These are phyloP conservation scores for Dynastes grantii DNA, from an alignment of 2,888 invertebrate genomes.

Conservation along the genomic window DNA sequence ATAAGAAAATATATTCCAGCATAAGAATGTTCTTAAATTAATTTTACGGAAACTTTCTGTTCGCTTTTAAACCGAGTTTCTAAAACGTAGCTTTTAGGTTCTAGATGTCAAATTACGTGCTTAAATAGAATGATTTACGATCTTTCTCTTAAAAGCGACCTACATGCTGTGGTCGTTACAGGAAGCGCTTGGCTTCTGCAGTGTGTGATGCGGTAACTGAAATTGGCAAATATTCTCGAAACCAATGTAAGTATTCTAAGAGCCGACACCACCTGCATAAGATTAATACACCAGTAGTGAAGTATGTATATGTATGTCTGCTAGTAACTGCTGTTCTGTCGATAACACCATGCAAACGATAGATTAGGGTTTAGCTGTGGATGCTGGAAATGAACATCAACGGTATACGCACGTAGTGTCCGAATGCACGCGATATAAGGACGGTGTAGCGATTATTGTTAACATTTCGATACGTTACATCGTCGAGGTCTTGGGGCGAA, in stretches of 20 bases:
- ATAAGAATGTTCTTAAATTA: background rate
- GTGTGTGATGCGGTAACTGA: background rate
- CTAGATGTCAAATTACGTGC: conserved; percentile 5
- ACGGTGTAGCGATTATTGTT: conserved; percentile 1
- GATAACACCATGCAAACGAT: background rate
- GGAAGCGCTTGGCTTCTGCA: background rate
- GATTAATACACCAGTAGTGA: background rate
- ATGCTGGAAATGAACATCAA: background rate
- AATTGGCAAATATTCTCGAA: conserved; percentile 5
- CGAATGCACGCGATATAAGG: background rate
- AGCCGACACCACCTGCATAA: conserved; percentile 6
- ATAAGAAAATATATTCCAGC: background rate
- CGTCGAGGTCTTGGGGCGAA: background rate
- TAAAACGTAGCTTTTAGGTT: background rate
- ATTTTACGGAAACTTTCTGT: background rate
- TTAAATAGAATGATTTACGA: conserved; percentile 23
- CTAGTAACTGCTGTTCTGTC: background rate
- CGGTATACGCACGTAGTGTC: background rate
- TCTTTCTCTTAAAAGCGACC: background rate
- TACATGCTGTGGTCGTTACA: background rate
- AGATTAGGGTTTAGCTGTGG: background rate
- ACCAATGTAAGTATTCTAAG: conserved; percentile 6
- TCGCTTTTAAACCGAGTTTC: conserved; percentile 6
- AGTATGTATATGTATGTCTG: background rate
- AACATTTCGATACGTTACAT: background rate